These are phyloP conservation scores for Stercorarius parasiticus DNA, from an alignment of 2,113 vertebrate genomes.

Conservation along the genomic window DNA sequence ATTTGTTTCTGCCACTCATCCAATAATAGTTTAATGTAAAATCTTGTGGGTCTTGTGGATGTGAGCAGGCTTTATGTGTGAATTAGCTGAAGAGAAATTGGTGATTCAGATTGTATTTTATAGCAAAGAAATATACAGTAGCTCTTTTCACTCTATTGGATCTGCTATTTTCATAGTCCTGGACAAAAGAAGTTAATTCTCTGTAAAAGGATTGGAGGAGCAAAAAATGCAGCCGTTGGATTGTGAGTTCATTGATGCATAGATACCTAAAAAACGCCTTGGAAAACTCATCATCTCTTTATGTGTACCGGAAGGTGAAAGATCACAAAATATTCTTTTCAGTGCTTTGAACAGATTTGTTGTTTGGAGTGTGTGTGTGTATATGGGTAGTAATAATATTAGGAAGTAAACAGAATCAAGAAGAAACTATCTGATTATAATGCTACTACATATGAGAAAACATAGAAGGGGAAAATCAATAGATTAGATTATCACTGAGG, in stretches of 20 bases:
- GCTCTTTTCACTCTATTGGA: background rate
- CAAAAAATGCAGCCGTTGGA: background rate
- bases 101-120: background rate
- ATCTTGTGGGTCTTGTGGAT: background rate
- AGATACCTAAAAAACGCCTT: background rate
- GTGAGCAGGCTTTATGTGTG: background rate
- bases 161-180: background rate
- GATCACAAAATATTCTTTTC: background rate
- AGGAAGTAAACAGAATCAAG: background rate
- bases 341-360: background rate
- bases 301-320: background rate
- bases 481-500: background rate
- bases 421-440: background rate
- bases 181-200: background rate
- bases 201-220: fast-evolving
- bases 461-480: background rate
- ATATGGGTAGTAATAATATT: background rate
- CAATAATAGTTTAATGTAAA: background rate
- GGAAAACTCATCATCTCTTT: background rate
- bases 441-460: background rate
- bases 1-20: background rate
- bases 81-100: background rate
- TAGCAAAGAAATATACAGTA: background rate
- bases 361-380: background rate
- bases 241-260: background rate